Percentiles rank a stretch among this genome's conserved stretches.
Evolutionary conservation across 2,888 invertebrate genomes (phyloP).

Genomic region (Belgica antarctica): DNA sequence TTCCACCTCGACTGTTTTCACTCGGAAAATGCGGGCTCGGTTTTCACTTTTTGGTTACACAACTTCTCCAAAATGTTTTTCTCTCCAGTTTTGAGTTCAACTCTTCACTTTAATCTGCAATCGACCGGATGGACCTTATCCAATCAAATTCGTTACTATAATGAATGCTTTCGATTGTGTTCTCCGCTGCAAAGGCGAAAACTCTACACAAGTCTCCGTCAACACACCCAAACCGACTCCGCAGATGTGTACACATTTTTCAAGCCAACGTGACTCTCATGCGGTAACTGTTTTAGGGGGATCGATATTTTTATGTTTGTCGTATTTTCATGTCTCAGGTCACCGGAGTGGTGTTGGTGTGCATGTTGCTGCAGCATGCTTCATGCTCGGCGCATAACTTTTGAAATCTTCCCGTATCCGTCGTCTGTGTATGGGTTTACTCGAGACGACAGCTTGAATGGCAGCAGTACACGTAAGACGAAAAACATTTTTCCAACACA

Average conservation of each 20-base stretch:
- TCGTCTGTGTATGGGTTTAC: neutral
- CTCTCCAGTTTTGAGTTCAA: neutral
- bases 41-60: neutral
- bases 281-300: constrained; percentile 21
- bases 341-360: constrained; percentile 10
- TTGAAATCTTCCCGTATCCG: neutral
- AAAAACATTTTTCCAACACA: constrained; percentile 18
- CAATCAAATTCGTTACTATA: constrained; percentile 34
- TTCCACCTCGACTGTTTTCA: neutral
- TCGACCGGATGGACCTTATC: constrained; percentile 31
- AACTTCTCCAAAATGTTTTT: neutral
- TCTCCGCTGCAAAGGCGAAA: too few species aligned
- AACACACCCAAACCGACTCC: constrained; percentile 17
- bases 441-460: neutral
- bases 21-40: neutral
- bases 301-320: constrained; percentile 22
- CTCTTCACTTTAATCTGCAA: neutral
- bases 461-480: constrained; percentile 31
- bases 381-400: constrained; percentile 22
- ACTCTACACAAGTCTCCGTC: constrained; percentile 31
- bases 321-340: constrained; percentile 36
- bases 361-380: constrained; percentile 1
- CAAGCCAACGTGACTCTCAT: constrained; percentile 37
- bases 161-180: constrained; percentile 18
- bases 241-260: constrained; percentile 31